Evolutionary conservation across 1,140 invertebrate species (phyloP).

Genomic region (Zaprionus ornatus): DNA sequence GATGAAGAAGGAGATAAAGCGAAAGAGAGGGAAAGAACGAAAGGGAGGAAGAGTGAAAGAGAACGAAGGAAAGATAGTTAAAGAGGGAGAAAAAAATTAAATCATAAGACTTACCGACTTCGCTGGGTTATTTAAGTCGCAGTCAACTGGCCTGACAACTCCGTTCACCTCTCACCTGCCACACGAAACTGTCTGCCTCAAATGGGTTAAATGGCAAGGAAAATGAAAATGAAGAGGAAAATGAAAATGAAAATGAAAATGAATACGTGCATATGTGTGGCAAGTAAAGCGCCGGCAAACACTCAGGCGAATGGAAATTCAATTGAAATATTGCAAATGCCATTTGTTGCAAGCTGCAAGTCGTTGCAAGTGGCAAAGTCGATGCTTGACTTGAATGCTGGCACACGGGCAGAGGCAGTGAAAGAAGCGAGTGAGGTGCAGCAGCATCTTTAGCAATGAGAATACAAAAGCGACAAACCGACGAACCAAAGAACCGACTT

Average conservation of each 20-base stretch:
- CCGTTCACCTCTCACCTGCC: background rate
- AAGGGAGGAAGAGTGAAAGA: background rate
- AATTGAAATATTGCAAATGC: constrained; percentile 72
- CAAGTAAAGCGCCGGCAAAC: constrained; percentile 25
- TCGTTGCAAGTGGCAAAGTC: constrained; percentile 22
- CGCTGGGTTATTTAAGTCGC: background rate
- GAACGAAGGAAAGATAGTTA: background rate
- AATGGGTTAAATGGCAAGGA: constrained; percentile 61
- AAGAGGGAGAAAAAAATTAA: background rate
- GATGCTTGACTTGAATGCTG: constrained; percentile 13
- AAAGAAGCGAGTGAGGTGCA: background rate
- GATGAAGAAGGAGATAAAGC: background rate
- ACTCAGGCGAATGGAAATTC: constrained; percentile 70
- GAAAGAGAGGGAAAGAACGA: background rate
- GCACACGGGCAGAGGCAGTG: background rate
- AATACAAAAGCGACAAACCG: background rate
- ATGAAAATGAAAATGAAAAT: constrained; percentile 38
- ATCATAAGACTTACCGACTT: background rate
- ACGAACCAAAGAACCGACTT: background rate
- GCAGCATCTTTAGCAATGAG: constrained; percentile 4
- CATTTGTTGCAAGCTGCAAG: constrained; percentile 57
- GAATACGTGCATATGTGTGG: constrained; percentile 6
- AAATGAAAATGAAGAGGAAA: constrained; percentile 44
- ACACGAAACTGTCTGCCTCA: constrained; percentile 28
- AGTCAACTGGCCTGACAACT: background rate